Evolutionary conservation across 2,888 invertebrate genomes (phyloP).

Genomic region (Cephonodes hylas): DNA sequence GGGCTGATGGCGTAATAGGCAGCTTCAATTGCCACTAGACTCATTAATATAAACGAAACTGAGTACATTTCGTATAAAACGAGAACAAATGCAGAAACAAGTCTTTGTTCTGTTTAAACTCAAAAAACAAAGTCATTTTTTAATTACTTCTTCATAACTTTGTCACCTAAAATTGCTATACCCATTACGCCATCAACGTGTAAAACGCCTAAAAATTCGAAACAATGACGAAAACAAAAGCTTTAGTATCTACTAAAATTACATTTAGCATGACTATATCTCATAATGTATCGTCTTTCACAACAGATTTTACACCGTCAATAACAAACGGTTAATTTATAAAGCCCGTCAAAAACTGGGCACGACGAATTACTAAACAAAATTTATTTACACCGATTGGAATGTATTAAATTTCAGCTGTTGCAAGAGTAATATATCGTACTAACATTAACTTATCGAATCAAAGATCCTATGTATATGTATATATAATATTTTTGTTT

Average conservation of each 20-base stretch:
- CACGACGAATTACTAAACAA: constrained; percentile 53
- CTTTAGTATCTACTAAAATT: constrained; percentile 50
- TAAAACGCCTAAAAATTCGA: not conserved
- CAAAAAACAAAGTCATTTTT: not conserved
- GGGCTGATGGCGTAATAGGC: not conserved
- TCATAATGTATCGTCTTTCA: constrained; percentile 77
- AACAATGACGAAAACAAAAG: constrained; percentile 38
- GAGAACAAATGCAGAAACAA: too few relatives aligned
- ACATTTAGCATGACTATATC: constrained; percentile 63
- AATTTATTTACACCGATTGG: constrained; percentile 63
- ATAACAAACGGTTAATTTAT: not conserved
- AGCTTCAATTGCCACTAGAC: not conserved
- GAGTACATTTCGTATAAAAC: too few relatives aligned
- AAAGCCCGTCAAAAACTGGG: constrained; percentile 37
- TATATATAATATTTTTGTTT: constrained; percentile 26
- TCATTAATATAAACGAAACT: not conserved
- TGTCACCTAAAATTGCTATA: not conserved
- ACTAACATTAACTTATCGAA: constrained; percentile 38
- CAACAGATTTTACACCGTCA: constrained; percentile 64
- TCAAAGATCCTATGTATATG: constrained; percentile 12
- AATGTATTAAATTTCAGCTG: constrained; percentile 34
- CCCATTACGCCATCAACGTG: not conserved
- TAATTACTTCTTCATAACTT: not conserved
- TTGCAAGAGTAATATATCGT: constrained; percentile 53
- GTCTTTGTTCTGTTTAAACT: too few relatives aligned